phyloP scores from a whole-genome alignment of 2,797 vertebrate species.

The Linurgus olivaceus region DNA sequence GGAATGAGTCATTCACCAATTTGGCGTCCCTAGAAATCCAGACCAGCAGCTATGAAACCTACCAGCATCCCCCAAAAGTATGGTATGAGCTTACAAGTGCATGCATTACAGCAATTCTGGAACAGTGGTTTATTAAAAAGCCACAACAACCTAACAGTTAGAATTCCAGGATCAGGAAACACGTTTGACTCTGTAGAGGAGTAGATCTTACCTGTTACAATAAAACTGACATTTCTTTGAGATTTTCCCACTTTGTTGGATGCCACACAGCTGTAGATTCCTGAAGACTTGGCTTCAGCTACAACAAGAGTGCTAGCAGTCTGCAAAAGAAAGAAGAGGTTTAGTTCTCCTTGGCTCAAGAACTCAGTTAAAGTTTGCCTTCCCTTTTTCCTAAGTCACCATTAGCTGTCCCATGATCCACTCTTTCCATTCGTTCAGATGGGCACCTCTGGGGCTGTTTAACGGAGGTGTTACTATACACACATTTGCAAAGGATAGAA shows the following conservation, averaged over 20 bases:
- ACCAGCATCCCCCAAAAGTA: background rate
- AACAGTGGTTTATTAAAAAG: background rate
- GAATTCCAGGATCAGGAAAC: background rate
- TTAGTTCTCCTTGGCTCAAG: slow-evolving; percentile 41
- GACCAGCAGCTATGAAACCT: background rate
- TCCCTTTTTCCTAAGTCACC: background rate
- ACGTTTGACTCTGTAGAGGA: fast-evolving
- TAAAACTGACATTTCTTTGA: slow-evolving; percentile 85
- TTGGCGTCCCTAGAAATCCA: background rate
- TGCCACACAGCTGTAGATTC: slow-evolving; percentile 89
- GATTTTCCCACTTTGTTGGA: slow-evolving; percentile 87
- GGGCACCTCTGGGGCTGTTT: slow-evolving; percentile 31
- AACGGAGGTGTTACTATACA: slow-evolving; percentile 12
- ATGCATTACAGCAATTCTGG: background rate
- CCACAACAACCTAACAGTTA: background rate
- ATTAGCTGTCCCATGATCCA: background rate
- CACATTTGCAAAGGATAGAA: slow-evolving; percentile 33
- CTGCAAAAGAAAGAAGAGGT: slow-evolving; percentile 74
- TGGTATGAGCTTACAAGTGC: background rate
- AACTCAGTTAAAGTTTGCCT: background rate
- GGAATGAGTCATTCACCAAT: background rate
- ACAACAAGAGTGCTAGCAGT: slow-evolving; percentile 88
- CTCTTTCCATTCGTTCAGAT: slow-evolving; percentile 28
- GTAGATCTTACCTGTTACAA: slow-evolving; percentile 88
- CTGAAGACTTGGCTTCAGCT: slow-evolving; percentile 85